Evolutionary conservation across 2,797 vertebrate species (phyloP).

Genomic region (Telmatherina bonti): DNA sequence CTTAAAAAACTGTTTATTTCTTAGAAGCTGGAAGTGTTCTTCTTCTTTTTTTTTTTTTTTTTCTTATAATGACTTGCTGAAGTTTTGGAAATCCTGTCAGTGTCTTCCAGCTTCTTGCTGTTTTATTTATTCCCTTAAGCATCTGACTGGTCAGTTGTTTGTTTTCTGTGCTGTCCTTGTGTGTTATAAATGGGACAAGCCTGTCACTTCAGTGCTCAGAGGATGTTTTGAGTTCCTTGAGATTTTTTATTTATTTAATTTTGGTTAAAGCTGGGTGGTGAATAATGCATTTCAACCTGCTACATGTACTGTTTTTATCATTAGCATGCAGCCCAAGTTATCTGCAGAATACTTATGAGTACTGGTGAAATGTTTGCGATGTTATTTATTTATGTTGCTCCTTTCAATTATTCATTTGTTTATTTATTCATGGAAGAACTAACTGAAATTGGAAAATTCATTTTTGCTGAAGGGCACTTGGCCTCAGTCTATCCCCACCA

Average conservation of each 20-base stretch:
- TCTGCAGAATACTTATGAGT: slow-evolving; percentile 87
- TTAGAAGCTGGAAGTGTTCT: slow-evolving; percentile 21
- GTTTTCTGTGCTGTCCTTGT: slow-evolving; percentile 76
- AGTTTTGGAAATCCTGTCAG: slow-evolving; percentile 62
- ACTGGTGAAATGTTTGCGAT: slow-evolving; percentile 87
- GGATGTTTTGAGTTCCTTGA: slow-evolving; percentile 78
- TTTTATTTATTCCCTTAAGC: slow-evolving; percentile 68
- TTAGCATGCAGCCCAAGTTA: slow-evolving; percentile 85
- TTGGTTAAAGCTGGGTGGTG: slow-evolving; percentile 65
- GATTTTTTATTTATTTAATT: slow-evolving; percentile 81
- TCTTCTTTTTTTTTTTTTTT: slow-evolving; percentile 26
- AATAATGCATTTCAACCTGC: slow-evolving; percentile 84
- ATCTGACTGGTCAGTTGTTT: slow-evolving; percentile 78
- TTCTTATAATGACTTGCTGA: slow-evolving; percentile 35
- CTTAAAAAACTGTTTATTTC: slow-evolving; percentile 14
- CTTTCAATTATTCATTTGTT: slow-evolving; percentile 91
- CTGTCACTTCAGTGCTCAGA: slow-evolving; percentile 80
- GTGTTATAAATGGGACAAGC: slow-evolving; percentile 78
- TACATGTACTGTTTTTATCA: slow-evolving; percentile 84
- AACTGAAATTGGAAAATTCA: slow-evolving; percentile 90
- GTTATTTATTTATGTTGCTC: slow-evolving; percentile 90
- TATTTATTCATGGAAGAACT: slow-evolving; percentile 90
- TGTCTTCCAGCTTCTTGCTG: slow-evolving; percentile 47
- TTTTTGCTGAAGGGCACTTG: slow-evolving; percentile 88
- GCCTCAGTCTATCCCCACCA: slow-evolving; percentile 67